These are phyloP conservation scores for Andricus quercusramuli DNA, from an alignment of 2,888 invertebrate species.

Conservation along the genomic window DNA sequence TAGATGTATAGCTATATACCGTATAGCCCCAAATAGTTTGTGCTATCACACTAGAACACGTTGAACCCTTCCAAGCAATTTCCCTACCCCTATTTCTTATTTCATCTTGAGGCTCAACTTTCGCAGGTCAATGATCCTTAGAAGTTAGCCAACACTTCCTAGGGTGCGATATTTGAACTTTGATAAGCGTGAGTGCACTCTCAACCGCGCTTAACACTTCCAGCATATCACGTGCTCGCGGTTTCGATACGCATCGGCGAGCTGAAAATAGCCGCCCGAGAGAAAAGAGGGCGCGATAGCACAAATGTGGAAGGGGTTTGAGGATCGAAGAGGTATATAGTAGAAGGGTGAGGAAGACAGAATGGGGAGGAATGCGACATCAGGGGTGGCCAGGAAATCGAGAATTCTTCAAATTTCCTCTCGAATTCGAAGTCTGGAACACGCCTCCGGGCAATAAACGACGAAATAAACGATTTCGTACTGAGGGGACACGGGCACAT, in stretches of 20 bases:
- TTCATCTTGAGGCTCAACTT: neutral
- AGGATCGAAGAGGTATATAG: constrained; percentile 17
- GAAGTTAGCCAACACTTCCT: constrained; percentile 26
- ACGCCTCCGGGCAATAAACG: constrained; percentile 1
- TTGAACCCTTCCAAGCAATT: neutral
- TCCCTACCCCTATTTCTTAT: constrained; percentile 11
- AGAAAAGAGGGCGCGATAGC: constrained; percentile 35
- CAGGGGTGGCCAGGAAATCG: constrained; percentile 48
- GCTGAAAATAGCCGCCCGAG: constrained; percentile 43
- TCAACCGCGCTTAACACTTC: constrained; percentile 41
- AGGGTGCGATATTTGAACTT: constrained; percentile 38
- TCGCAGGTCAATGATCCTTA: constrained; percentile 29
- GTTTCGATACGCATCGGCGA: constrained; percentile 39
- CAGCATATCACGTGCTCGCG: constrained; percentile 57
- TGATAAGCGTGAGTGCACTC: constrained; percentile 39
- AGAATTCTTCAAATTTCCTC: constrained; percentile 56
- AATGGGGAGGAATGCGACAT: constrained; percentile 25
- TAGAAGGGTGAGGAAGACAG: constrained; percentile 3
- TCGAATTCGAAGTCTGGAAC: constrained; percentile 51
- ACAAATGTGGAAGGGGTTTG: neutral
- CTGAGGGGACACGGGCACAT: neutral
- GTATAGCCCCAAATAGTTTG: neutral
- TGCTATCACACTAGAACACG: neutral
- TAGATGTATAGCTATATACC: neutral
- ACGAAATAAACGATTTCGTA: constrained; percentile 1